These are phyloP conservation scores for Heliconius hewitsoni DNA, from an alignment of 1,140 invertebrate species.

Conservation along the genomic window DNA sequence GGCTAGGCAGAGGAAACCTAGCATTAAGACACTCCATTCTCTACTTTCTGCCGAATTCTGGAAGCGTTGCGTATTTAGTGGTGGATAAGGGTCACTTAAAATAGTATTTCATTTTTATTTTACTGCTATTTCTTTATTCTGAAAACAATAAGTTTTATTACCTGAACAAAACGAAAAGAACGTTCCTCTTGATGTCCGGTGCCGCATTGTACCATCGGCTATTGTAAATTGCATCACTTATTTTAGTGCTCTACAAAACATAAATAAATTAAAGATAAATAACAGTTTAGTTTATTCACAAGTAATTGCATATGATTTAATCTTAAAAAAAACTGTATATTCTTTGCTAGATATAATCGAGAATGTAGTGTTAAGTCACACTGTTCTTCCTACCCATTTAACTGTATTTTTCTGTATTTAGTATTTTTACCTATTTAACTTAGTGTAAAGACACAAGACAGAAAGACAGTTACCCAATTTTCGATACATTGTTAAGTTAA, in stretches of 20 bases:
- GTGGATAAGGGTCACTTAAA: too few species aligned
- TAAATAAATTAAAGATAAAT: too few species aligned
- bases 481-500: too few species aligned
- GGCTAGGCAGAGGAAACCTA: too few species aligned
- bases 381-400: neutral
- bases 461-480: neutral
- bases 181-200: conserved; percentile 36
- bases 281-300: too few species aligned
- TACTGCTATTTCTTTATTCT: neutral
- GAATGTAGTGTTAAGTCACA: neutral
- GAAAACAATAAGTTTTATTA: conserved; percentile 16
- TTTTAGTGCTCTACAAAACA: conserved; percentile 47
- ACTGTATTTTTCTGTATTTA: too few species aligned
- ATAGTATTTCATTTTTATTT: neutral
- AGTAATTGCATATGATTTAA: too few species aligned
- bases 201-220: conserved; percentile 49
- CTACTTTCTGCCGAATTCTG: too few species aligned
- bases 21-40: too few species aligned
- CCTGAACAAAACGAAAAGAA: conserved; percentile 47
- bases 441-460: neutral
- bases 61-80: too few species aligned
- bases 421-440: too few species aligned
- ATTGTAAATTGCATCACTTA: conserved; percentile 47
- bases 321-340: neutral
- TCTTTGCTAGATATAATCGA: neutral